Percentiles rank a stretch among this genome's conserved stretches.
These are phyloP conservation scores for Helarctos malayanus DNA, from an alignment of 2,797 vertebrate species.

Conservation along the genomic window DNA sequence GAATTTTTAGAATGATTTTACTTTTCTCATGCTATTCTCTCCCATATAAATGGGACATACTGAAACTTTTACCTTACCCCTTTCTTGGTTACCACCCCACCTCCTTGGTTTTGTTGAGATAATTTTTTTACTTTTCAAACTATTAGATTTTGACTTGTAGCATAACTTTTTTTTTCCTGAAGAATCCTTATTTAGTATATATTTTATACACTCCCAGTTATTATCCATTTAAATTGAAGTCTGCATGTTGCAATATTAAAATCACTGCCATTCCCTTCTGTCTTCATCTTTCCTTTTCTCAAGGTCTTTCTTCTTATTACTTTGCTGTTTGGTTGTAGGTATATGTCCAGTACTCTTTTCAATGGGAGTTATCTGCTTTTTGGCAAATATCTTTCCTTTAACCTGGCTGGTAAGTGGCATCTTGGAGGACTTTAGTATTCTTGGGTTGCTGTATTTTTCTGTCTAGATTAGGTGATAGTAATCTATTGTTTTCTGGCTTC, in stretches of 20 bases:
- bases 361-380: background rate
- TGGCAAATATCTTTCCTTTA: background rate
- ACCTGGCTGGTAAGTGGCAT: background rate
- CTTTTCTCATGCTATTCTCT: background rate
- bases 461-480: background rate
- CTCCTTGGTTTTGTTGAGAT: background rate
- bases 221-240: conserved; percentile 19
- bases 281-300: conserved; percentile 11
- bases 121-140: conserved; percentile 33
- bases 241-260: background rate
- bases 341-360: background rate
- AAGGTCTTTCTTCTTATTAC: background rate
- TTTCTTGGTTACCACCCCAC: background rate
- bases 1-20: background rate
- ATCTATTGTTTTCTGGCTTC: background rate
- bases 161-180: background rate
- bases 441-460: background rate
- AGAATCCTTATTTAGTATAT: background rate
- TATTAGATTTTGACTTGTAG: background rate
- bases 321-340: background rate
- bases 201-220: background rate
- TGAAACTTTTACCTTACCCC: background rate
- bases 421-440: background rate
- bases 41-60: background rate
- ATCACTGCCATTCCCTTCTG: background rate